phyloP scores from a whole-genome alignment of 2,888 invertebrate species.

The Sarcophaga carnaria region DNA sequence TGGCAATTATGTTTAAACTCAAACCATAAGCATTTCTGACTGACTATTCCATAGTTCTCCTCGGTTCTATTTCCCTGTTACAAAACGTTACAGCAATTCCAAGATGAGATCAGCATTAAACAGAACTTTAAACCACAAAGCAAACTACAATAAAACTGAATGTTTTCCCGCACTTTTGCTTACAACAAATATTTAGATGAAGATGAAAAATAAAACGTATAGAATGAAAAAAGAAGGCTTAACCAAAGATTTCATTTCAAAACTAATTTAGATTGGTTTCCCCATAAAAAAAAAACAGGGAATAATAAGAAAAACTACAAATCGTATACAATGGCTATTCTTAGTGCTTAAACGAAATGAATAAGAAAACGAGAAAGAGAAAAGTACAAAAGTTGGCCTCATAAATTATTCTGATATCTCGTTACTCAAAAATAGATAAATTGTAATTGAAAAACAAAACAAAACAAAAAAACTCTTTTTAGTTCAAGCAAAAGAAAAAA shows the following conservation, averaged over 20 bases:
- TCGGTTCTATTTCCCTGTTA: slow-evolving; percentile 23
- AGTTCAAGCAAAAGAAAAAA: slow-evolving; percentile 10
- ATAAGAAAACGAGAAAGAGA: slow-evolving; percentile 14
- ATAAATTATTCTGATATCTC: slow-evolving; percentile 65
- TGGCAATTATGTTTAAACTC: slow-evolving; percentile 63
- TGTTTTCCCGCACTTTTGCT: slow-evolving; percentile 33
- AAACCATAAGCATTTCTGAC: slow-evolving; percentile 44
- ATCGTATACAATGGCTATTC: slow-evolving; percentile 54
- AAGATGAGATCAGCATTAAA: slow-evolving; percentile 65
- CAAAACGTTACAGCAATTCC: slow-evolving; percentile 47
- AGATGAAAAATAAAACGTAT: slow-evolving; percentile 11
- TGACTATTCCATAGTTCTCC: slow-evolving; percentile 38
- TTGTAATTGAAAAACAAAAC: slow-evolving; percentile 11
- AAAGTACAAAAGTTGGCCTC: slow-evolving; percentile 47
- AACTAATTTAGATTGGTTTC: slow-evolving; percentile 66
- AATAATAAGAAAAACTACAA: not conserved
- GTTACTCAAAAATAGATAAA: slow-evolving; percentile 19
- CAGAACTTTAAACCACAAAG: slow-evolving; percentile 52
- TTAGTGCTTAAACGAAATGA: slow-evolving; percentile 27
- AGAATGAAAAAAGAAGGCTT: slow-evolving; percentile 27
- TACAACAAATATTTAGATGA: not conserved
- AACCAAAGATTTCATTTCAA: slow-evolving; percentile 62
- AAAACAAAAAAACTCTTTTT: slow-evolving; percentile 12
- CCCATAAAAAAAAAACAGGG: slow-evolving; percentile 5
- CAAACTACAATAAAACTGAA: slow-evolving; percentile 20